Evolutionary conservation across 1,140 invertebrate genomes (phyloP).

Genomic region (Cataglyphis hispanica): DNA sequence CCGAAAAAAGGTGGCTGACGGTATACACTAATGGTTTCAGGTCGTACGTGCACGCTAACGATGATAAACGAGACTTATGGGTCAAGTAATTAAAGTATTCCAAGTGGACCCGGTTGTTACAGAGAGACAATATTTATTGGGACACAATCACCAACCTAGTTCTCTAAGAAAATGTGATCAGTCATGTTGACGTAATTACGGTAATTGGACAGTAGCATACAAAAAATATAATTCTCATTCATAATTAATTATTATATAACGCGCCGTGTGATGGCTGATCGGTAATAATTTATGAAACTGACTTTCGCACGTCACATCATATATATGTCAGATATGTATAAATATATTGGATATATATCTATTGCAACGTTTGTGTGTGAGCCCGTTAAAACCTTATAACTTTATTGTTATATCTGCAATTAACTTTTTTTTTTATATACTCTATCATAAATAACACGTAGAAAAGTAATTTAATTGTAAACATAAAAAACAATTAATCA

Average conservation of each 20-base stretch:
- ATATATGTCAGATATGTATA: background rate
- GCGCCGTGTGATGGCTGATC: slow-evolving; percentile 22
- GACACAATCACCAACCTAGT: slow-evolving; percentile 40
- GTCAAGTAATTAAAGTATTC: slow-evolving; percentile 76
- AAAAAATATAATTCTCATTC: slow-evolving; percentile 65
- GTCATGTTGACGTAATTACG: slow-evolving; percentile 65
- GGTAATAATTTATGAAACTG: slow-evolving; percentile 44
- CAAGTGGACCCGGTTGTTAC: slow-evolving; percentile 55
- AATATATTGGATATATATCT: slow-evolving; percentile 11
- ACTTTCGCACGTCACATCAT: background rate
- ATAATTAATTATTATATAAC: slow-evolving; percentile 65
- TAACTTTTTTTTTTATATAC: no score
- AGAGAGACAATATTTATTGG: slow-evolving; percentile 69
- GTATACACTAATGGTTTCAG: slow-evolving; percentile 67
- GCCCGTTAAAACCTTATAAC: background rate
- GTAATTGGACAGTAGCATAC: slow-evolving; percentile 64
- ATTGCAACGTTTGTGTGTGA: background rate
- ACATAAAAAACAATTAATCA: slow-evolving; percentile 1
- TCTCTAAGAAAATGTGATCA: slow-evolving; percentile 60
- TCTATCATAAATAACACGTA: background rate
- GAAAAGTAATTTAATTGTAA: background rate
- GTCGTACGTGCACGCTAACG: slow-evolving; percentile 66
- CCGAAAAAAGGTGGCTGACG: slow-evolving; percentile 27
- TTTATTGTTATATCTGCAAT: background rate
- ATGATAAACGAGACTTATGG: slow-evolving; percentile 77